Evolutionary conservation across 2,888 invertebrate genomes (phyloP).

Genomic region (Diloba caeruleocephala): DNA sequence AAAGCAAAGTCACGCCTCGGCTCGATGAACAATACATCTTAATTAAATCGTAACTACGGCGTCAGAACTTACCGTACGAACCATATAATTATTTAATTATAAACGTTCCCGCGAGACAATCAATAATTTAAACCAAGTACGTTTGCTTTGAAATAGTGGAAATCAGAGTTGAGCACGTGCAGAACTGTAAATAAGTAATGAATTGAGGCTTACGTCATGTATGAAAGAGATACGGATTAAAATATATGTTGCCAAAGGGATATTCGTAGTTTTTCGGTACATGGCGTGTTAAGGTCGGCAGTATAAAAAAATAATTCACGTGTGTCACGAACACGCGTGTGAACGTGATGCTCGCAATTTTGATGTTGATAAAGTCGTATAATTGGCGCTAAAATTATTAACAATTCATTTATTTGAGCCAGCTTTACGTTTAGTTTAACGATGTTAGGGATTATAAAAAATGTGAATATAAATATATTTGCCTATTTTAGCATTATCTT

Average conservation of each 20-base stretch:
- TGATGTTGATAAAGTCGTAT: slow-evolving; percentile 31
- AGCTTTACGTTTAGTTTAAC: slow-evolving; percentile 21
- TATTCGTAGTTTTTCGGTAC: slow-evolving; percentile 46
- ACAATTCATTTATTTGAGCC: slow-evolving; percentile 36
- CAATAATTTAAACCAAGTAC: slow-evolving; percentile 63
- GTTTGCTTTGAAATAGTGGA: slow-evolving; percentile 52
- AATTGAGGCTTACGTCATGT: slow-evolving; percentile 57
- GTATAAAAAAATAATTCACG: slow-evolving; percentile 57
- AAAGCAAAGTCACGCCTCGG: slow-evolving; percentile 79
- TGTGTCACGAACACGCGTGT: slow-evolving; percentile 62
- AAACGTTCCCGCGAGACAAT: slow-evolving; percentile 65
- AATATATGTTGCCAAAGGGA: slow-evolving; percentile 67
- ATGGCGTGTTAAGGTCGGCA: slow-evolving; percentile 41
- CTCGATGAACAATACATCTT: slow-evolving; percentile 83
- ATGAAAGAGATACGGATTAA: slow-evolving; percentile 64
- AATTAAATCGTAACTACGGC: slow-evolving; percentile 78
- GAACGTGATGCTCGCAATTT: slow-evolving; percentile 55
- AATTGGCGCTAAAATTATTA: slow-evolving; percentile 43
- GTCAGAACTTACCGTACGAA: slow-evolving; percentile 70
- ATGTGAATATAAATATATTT: slow-evolving; percentile 11
- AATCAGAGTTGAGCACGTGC: slow-evolving; percentile 57
- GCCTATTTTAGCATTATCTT: slow-evolving; percentile 33
- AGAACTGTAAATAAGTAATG: slow-evolving; percentile 66
- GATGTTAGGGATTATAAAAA: slow-evolving; percentile 13
- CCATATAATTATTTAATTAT: slow-evolving; percentile 81